Conservation (phyloP, 2,888 invertebrate species). For the Drosophila dives region DNA sequence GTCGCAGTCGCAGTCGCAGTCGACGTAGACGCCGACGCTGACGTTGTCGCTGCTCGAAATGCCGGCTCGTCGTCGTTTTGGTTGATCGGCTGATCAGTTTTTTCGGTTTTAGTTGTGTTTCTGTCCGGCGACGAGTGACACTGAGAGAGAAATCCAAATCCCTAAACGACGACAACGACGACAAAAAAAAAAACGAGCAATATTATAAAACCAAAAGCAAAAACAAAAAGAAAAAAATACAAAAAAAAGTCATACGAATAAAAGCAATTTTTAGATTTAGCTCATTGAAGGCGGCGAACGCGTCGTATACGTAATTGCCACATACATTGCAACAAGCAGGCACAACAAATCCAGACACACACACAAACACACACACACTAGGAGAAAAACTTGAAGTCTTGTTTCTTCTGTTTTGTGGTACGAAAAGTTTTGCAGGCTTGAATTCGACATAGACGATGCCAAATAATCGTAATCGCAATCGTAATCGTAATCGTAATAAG, state of each 20-base stretch:
- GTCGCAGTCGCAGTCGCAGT: constrained; percentile 22
- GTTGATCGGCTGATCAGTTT: constrained; percentile 60
- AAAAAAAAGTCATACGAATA: constrained; percentile 37
- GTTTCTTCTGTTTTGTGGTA: constrained; percentile 12
- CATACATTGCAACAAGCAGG: constrained; percentile 38
- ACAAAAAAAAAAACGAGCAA: constrained; percentile 45
- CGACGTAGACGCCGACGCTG: constrained; percentile 19
- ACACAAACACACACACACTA: constrained; percentile 19
- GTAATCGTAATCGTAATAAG: constrained; percentile 77
- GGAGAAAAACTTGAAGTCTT: constrained; percentile 31
- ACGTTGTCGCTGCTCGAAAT: constrained; percentile 36
- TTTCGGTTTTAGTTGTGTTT: constrained; percentile 76
- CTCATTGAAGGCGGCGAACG: constrained; percentile 52
- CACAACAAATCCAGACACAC: constrained; percentile 40
- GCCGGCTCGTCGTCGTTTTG: constrained; percentile 66
- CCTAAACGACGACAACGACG: constrained; percentile 48
- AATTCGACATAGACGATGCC: constrained; percentile 78
- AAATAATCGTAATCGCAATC: constrained; percentile 80
- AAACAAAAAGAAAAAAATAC: constrained; percentile 23
- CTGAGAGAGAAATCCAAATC: constrained; percentile 44
- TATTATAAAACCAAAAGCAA: constrained; percentile 19
- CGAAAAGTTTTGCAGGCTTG: constrained; percentile 40
- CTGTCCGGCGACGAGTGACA: constrained; percentile 76
- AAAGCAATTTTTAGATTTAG: constrained; percentile 66
- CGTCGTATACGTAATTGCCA: constrained; percentile 64